A percentile compares a stretch with the other conserved stretches of the same genome.
These are phyloP conservation scores for Porites evermanni DNA, from an alignment of 92 coral and sea anemone species.

Conservation along the genomic window DNA sequence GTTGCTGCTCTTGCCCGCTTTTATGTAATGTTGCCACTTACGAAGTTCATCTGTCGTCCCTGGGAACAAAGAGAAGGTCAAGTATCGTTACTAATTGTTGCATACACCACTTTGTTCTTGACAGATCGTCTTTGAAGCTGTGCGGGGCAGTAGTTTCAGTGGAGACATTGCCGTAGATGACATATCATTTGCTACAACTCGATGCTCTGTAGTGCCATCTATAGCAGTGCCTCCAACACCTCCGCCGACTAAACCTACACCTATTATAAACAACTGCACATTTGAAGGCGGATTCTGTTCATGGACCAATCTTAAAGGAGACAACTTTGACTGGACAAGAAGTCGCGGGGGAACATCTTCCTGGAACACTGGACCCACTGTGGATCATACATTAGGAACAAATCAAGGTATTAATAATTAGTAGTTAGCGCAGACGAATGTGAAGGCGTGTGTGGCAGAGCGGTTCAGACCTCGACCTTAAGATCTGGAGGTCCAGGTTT, in stretches of 20 bases:
- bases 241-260: conserved; percentile 95
- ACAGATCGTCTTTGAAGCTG: conserved; percentile 94
- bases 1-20: no score
- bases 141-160: conserved; percentile 82
- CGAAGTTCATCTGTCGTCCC: no score
- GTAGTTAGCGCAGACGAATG: no score
- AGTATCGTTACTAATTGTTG: no score
- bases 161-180: conserved; percentile 98
- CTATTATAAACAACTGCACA: conserved; percentile 91
- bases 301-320: conserved; percentile 89
- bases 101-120: background rate
- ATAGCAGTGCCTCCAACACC: conserved; percentile 93
- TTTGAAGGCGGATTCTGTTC: conserved; percentile 92
- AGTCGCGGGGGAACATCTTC: conserved; percentile 82
- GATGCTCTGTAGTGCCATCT: conserved; percentile 79
- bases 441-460: no score
- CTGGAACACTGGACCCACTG: conserved; percentile 85
- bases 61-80: no score
- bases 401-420: conserved; percentile 56
- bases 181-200: conserved; percentile 70
- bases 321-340: conserved; percentile 95
- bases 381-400: conserved; percentile 89
- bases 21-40: no score
- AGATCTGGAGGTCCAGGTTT: no score
- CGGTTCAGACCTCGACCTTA: no score